Conservation (phyloP, 2,113 vertebrate species). For the Pseudolaguvia tuberculata region DNA sequence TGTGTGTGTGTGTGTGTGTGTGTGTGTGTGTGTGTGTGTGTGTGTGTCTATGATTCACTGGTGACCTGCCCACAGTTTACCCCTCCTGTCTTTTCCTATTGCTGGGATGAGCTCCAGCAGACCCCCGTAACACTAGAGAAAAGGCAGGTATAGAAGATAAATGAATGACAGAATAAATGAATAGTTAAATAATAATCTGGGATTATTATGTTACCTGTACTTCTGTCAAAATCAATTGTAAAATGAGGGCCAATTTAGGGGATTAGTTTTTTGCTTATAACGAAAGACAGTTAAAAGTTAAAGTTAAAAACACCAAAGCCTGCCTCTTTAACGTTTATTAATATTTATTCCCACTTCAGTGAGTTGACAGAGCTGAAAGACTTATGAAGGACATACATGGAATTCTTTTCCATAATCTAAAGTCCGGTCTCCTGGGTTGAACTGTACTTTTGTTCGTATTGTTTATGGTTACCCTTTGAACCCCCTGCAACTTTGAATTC, state of each 20-base stretch:
- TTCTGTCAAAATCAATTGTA: not conserved
- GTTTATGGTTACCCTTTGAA: constrained; percentile 31
- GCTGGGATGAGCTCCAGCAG: too few species aligned
- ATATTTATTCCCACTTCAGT: not conserved
- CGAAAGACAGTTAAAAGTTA: too few species aligned
- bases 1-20: too few species aligned
- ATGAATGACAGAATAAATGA: too few species aligned
- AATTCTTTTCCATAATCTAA: not conserved
- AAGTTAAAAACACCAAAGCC: not conserved
- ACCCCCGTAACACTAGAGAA: too few species aligned
- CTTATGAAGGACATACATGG: not conserved
- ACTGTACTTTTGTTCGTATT: not conserved
- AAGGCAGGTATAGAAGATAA: too few species aligned
- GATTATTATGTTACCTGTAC: not conserved
- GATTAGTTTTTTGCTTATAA: not conserved
- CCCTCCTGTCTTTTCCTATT: too few species aligned
- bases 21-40: too few species aligned
- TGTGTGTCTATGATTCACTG: too few species aligned
- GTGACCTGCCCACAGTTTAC: too few species aligned
- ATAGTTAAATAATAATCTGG: constrained; percentile 4
- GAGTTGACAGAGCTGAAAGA: not conserved
- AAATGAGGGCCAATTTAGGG: not conserved
- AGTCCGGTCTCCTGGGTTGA: not conserved
- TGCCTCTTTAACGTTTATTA: not conserved
- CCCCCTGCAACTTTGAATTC: not conserved